phyloP scores from a whole-genome alignment of 2,113 vertebrate species.

The Gobio gobio region DNA sequence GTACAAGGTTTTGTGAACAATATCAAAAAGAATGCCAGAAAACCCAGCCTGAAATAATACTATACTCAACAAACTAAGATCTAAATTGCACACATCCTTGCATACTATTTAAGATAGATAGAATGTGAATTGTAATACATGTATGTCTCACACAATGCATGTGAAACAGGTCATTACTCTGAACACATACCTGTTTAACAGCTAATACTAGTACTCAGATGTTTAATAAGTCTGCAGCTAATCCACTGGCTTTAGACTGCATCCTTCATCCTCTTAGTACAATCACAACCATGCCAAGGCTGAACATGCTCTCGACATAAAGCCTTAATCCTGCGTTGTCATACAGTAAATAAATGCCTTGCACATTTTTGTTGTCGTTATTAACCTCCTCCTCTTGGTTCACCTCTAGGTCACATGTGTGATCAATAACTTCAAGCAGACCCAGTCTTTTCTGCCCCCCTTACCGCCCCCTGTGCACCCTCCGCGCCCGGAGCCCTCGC shows the following conservation, averaged over 20 bases:
- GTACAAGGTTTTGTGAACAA: neutral
- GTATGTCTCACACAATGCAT: neutral
- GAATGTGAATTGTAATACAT: neutral
- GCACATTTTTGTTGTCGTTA: neutral
- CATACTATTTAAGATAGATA: neutral
- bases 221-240: slow-evolving; percentile 8
- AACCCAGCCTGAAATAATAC: neutral
- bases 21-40: neutral
- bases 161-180: slow-evolving; percentile 9
- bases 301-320: slow-evolving; percentile 10
- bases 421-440: slow-evolving; percentile 78
- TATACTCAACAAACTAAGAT: too few relatives aligned
- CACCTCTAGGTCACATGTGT: slow-evolving; percentile 76
- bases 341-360: neutral
- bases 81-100: neutral
- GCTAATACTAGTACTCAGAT: slow-evolving; percentile 14
- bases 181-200: neutral
- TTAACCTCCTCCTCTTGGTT: neutral
- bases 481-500: slow-evolving; percentile 66
- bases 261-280: slow-evolving; percentile 37
- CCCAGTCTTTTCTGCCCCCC: slow-evolving; percentile 50
- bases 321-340: neutral
- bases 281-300: slow-evolving; percentile 4
- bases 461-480: slow-evolving; percentile 37
- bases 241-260: slow-evolving; percentile 1